Conservation (phyloP, 2,113 vertebrate species). For the Cichladusa arquata region DNA sequence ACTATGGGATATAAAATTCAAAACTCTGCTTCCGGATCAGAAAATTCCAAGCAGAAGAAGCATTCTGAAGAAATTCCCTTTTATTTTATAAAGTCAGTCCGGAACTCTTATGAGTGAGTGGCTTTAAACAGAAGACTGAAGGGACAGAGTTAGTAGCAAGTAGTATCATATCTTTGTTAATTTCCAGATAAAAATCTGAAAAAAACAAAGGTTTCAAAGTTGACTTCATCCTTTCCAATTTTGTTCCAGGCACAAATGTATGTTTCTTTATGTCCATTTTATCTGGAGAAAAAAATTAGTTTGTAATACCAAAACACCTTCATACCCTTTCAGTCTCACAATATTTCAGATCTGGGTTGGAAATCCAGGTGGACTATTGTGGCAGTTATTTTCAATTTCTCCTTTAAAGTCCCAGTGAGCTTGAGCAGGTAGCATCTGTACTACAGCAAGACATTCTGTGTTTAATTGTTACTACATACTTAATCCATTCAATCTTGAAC, state of each 20-base stretch:
- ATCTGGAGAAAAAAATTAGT: not conserved
- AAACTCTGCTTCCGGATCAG: not conserved
- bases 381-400: not conserved
- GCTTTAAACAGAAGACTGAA: not conserved
- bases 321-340: not conserved
- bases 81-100: not conserved
- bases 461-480: not conserved
- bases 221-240: not conserved
- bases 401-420: not conserved
- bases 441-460: not conserved
- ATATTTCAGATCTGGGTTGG: not conserved
- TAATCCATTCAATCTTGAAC: not conserved
- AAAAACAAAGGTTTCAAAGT: not conserved
- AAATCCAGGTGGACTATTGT: not conserved
- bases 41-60: not conserved
- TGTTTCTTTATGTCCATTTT: not conserved
- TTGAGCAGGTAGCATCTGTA: not conserved
- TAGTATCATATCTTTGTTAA: not conserved
- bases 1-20: not conserved
- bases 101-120: not conserved
- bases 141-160: not conserved
- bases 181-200: not conserved
- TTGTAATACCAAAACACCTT: not conserved
- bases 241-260: not conserved
- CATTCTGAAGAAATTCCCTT: not conserved